Conservation (phyloP, 2,888 invertebrate species). For the Phragmatobia fuliginosa region DNA sequence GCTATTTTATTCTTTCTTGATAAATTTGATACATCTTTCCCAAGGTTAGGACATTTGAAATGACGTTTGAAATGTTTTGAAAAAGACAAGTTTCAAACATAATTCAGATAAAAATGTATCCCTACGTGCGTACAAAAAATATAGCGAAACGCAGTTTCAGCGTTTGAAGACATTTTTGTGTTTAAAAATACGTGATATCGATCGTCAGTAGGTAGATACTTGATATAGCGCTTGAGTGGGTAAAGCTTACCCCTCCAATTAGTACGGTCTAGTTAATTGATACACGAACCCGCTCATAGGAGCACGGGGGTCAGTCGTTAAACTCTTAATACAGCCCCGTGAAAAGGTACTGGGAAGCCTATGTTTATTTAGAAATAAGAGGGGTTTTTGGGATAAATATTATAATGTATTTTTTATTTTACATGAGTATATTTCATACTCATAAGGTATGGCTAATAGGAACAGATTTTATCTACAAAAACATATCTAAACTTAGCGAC, state of each 20-base stretch:
- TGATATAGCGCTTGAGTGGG: constrained; percentile 54
- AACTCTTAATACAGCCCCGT: constrained; percentile 13
- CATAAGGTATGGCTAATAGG: neutral
- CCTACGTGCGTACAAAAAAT: neutral
- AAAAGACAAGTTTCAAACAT: neutral
- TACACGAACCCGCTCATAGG: constrained; percentile 49
- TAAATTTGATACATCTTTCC: too few relatives aligned
- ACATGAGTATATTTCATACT: too few relatives aligned
- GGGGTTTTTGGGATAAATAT: neutral
- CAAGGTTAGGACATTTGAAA: too few relatives aligned
- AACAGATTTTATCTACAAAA: neutral
- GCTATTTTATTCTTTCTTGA: too few relatives aligned
- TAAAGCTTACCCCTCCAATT: constrained; percentile 66
- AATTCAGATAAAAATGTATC: neutral
- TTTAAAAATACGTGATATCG: constrained; percentile 15
- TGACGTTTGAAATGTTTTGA: too few relatives aligned
- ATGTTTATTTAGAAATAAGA: neutral
- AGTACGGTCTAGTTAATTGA: constrained; percentile 79
- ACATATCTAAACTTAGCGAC: neutral
- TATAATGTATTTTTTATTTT: neutral
- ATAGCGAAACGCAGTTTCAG: neutral
- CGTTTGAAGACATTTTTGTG: neutral
- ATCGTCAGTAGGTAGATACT: constrained; percentile 30
- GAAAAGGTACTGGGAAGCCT: neutral
- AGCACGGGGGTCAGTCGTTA: constrained; percentile 16